Percentiles rank a stretch among this genome's conserved stretches.
These are phyloP conservation scores for Drosophila incognita DNA, from an alignment of 2,888 invertebrate species.

Conservation along the genomic window DNA sequence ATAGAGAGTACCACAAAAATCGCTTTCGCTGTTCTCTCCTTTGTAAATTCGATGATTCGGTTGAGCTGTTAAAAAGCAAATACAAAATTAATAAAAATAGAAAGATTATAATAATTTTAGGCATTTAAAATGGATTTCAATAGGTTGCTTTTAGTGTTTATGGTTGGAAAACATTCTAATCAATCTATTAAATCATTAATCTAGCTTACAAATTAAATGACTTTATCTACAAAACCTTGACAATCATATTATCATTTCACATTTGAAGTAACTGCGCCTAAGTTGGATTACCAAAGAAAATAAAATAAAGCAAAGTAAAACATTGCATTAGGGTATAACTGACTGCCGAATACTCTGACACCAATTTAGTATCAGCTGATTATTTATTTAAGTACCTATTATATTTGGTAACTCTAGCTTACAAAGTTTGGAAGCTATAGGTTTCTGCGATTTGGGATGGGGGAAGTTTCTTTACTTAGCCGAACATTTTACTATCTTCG, in stretches of 20 bases:
- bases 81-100: background rate
- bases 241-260: background rate
- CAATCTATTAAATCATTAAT: background rate
- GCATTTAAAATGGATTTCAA: background rate
- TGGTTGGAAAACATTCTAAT: background rate
- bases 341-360: background rate
- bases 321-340: background rate
- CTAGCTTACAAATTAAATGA: background rate
- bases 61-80: slow-evolving; percentile 61
- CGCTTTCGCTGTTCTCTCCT: slow-evolving; percentile 82
- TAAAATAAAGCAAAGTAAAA: background rate
- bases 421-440: background rate
- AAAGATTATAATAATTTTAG: background rate
- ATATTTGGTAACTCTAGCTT: background rate
- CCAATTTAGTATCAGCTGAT: background rate
- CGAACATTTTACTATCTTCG: background rate
- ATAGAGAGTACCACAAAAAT: slow-evolving; percentile 89
- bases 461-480: background rate
- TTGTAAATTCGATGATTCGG: slow-evolving; percentile 70
- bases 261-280: background rate
- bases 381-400: background rate
- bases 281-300: background rate
- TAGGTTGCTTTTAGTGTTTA: background rate
- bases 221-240: background rate
- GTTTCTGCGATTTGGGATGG: background rate